These are phyloP conservation scores for Platysteira castanea DNA, from an alignment of 2,113 vertebrate genomes.

Conservation along the genomic window DNA sequence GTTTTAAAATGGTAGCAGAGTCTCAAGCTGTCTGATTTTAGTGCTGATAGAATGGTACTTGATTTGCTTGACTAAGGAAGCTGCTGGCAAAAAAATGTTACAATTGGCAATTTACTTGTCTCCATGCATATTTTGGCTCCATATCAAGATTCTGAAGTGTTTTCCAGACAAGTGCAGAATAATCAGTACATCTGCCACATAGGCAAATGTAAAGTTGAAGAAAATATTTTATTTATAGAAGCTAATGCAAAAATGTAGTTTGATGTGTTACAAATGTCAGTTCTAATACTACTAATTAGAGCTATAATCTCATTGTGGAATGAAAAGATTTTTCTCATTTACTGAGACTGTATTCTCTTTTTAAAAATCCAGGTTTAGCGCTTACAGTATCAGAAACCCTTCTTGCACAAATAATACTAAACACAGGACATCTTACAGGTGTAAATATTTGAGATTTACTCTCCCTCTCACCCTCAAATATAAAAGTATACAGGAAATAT, in stretches of 20 bases:
- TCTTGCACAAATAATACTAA: background rate
- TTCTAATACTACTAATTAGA: background rate
- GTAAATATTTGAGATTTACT: background rate
- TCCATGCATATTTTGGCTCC: constrained; percentile 23
- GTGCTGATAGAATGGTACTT: constrained; percentile 52
- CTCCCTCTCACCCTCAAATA: background rate
- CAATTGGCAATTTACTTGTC: constrained; percentile 43
- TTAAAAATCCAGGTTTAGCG: background rate
- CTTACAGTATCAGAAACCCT: background rate
- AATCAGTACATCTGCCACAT: background rate
- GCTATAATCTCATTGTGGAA: background rate
- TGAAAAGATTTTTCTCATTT: background rate
- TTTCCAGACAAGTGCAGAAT: constrained; percentile 19
- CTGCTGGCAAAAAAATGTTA: constrained; percentile 58
- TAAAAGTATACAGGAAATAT: too few species aligned
- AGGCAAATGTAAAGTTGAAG: background rate
- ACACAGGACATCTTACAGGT: background rate
- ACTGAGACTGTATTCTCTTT: background rate
- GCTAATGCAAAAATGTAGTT: background rate
- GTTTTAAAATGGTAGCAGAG: constrained; percentile 68
- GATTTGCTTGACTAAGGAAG: constrained; percentile 61
- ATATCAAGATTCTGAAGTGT: constrained; percentile 10
- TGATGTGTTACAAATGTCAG: background rate
- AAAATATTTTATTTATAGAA: background rate
- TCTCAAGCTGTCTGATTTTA: constrained; percentile 54